A percentile compares a stretch with the other conserved stretches of the same genome.
Conservation (phyloP, 2,113 vertebrate species). For the Mobula birostris region DNA sequence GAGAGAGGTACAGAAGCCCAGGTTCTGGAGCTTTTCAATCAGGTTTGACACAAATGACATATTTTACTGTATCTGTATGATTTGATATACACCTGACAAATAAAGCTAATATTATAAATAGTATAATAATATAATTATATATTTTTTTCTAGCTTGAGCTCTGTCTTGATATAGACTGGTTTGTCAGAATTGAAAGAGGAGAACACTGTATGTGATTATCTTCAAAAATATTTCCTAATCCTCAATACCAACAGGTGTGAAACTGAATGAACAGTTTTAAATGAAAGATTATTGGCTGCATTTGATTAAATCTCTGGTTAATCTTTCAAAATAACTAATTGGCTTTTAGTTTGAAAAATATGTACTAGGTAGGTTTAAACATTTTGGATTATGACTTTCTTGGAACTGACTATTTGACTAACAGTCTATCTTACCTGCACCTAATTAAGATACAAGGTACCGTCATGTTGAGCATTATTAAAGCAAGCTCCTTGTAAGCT, state of each 20-base stretch:
- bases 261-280: background rate
- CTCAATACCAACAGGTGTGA: background rate
- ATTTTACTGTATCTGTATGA: too few species aligned
- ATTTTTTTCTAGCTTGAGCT: too few species aligned
- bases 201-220: background rate
- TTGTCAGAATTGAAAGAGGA: background rate
- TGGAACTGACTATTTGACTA: background rate
- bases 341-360: background rate
- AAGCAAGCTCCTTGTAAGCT: too few species aligned
- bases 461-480: background rate
- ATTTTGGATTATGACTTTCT: background rate
- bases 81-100: too few species aligned
- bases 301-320: background rate
- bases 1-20: too few species aligned
- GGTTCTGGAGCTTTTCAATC: too few species aligned
- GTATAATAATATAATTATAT: too few species aligned
- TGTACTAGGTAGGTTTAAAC: background rate
- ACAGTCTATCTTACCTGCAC: background rate
- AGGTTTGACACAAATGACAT: too few species aligned
- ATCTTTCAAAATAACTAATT: background rate
- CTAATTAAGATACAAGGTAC: background rate
- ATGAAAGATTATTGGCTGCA: background rate
- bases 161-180: background rate
- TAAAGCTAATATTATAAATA: too few species aligned
- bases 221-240: background rate